These are phyloP conservation scores for Stenolophus ochropezus DNA, from an alignment of 2,888 invertebrate genomes.

Conservation along the genomic window DNA sequence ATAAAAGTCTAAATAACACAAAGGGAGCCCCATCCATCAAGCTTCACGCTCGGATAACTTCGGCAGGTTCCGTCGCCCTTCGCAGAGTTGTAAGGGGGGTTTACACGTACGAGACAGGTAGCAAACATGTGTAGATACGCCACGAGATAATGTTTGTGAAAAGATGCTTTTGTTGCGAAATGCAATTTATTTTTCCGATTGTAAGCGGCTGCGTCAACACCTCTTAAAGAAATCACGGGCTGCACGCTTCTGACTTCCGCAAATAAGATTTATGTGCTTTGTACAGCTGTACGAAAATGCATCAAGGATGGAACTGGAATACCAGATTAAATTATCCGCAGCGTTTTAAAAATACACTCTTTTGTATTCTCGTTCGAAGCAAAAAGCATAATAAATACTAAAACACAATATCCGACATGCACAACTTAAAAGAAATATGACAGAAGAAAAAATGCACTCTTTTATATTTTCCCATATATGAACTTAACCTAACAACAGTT, in stretches of 20 bases:
- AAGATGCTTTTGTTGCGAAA: conserved; percentile 28
- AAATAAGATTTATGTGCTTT: neutral
- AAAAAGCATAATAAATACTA: too few species aligned
- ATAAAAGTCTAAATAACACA: conserved; percentile 58
- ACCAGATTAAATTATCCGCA: too few species aligned
- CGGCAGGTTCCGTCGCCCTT: neutral
- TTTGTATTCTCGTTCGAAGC: too few species aligned
- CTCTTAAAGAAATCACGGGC: neutral
- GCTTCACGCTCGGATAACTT: neutral
- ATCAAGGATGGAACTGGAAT: neutral
- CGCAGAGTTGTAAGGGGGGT: conserved; percentile 10
- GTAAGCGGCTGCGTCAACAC: neutral
- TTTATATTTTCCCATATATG: too few species aligned
- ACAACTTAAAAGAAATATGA: too few species aligned
- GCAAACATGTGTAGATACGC: conserved; percentile 26
- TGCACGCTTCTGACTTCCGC: neutral
- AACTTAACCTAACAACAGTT: too few species aligned
- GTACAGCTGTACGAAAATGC: neutral
- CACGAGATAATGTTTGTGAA: conserved; percentile 6
- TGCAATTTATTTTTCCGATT: neutral
- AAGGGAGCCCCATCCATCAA: conserved; percentile 49
- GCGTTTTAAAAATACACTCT: too few species aligned
- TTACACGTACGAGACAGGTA: conserved; percentile 39
- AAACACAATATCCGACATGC: too few species aligned
- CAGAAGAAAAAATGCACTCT: too few species aligned